A percentile compares a stretch with the other conserved stretches of the same genome.
phyloP scores from a whole-genome alignment of 1,140 invertebrate species.

The Bombyx mori region DNA sequence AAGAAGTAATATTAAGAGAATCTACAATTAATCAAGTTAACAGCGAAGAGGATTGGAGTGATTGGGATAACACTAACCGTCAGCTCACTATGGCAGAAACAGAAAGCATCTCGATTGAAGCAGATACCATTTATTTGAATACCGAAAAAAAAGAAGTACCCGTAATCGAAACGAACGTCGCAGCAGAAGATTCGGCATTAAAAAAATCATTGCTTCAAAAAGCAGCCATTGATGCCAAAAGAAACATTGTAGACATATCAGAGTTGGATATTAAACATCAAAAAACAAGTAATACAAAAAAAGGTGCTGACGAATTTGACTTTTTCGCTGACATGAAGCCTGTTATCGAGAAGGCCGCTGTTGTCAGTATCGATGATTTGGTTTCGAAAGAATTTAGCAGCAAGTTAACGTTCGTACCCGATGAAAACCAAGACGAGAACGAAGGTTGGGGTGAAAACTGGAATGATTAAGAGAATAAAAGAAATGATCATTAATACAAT shows the following conservation, averaged over 20 bases:
- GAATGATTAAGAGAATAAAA: conserved; percentile 34
- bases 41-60: conserved; percentile 77
- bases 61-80: conserved; percentile 77
- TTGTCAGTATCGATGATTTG: conserved; percentile 51
- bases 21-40: conserved; percentile 19
- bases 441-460: conserved; percentile 63
- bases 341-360: conserved; percentile 77
- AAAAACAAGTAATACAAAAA: conserved; percentile 57
- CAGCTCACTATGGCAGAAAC: conserved; percentile 15
- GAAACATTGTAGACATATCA: conserved; percentile 74
- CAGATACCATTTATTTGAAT: conserved; percentile 3
- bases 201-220: conserved; percentile 43
- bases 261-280: conserved; percentile 83
- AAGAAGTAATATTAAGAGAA: conserved; percentile 51
- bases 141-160: conserved; percentile 4
- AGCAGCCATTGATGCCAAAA: conserved; percentile 58
- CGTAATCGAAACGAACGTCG: not conserved
- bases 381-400: conserved; percentile 21
- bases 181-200: conserved; percentile 17
- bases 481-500: not conserved
- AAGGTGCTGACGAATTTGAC: conserved; percentile 74
- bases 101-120: conserved; percentile 2
- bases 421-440: conserved; percentile 44
- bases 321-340: conserved; percentile 90
- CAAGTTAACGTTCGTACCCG: conserved; percentile 62